A percentile compares a stretch with the other conserved stretches of the same genome.
These are phyloP conservation scores for Pseudobourletiella spinata DNA, from an alignment of 1,140 invertebrate genomes.

Conservation along the genomic window DNA sequence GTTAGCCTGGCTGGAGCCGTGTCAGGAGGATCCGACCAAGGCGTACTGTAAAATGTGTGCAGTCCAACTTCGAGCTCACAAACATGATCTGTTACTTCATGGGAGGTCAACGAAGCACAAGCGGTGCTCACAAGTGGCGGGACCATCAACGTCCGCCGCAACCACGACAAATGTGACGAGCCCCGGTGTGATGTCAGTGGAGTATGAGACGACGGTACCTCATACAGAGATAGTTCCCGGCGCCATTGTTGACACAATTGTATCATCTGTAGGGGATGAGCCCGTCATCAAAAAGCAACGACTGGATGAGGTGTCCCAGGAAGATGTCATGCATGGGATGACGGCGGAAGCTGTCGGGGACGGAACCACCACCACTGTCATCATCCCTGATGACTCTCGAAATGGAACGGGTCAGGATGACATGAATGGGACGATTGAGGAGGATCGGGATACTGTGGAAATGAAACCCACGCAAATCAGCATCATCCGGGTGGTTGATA, in stretches of 20 bases:
- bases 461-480: background rate
- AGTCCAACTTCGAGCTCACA: slow-evolving; percentile 17
- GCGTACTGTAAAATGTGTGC: slow-evolving; percentile 22
- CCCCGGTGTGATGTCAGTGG: background rate
- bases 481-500: slow-evolving; percentile 4
- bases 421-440: background rate
- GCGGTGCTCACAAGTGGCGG: background rate
- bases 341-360: background rate
- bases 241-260: background rate
- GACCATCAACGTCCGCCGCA: background rate
- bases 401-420: background rate
- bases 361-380: background rate
- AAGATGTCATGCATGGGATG: background rate
- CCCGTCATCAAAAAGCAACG: background rate
- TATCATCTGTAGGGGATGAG: background rate
- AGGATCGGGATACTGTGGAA: background rate
- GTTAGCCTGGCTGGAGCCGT: slow-evolving; percentile 20
- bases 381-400: background rate
- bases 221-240: background rate
- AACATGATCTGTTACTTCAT: slow-evolving; percentile 23
- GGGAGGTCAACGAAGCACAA: slow-evolving; percentile 15
- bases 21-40: slow-evolving; percentile 1
- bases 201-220: background rate
- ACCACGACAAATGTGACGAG: background rate
- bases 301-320: background rate